phyloP scores from a whole-genome alignment of 1,140 invertebrate genomes.

The Bombus soroeensis region DNA sequence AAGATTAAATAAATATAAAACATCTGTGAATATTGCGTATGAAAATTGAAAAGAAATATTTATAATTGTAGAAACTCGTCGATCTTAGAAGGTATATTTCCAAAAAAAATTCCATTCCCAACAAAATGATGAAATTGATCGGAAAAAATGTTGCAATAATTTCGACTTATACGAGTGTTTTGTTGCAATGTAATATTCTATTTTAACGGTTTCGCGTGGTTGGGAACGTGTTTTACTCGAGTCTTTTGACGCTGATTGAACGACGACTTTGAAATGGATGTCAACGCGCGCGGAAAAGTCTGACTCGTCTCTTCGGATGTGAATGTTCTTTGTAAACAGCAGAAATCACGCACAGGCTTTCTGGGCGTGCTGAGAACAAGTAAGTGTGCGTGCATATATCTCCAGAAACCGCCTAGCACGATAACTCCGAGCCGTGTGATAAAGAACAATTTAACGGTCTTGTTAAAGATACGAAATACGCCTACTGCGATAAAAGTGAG shows the following conservation, averaged over 20 bases:
- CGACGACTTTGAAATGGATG: conserved; percentile 31
- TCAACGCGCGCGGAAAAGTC: conserved; percentile 28
- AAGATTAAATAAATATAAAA: neutral
- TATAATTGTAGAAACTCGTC: neutral
- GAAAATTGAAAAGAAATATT: neutral
- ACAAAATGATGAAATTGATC: neutral
- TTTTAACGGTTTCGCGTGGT: conserved; percentile 11
- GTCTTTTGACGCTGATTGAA: conserved; percentile 35
- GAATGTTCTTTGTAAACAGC: conserved; percentile 49
- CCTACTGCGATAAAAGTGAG: conserved; percentile 76
- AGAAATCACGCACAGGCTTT: conserved; percentile 46
- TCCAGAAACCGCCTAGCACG: conserved; percentile 73
- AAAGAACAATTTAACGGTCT: conserved; percentile 77
- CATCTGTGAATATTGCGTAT: neutral
- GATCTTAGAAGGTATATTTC: neutral
- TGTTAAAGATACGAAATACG: conserved; percentile 76
- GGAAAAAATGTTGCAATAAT: neutral
- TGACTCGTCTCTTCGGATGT: conserved; percentile 38
- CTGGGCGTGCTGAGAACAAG: conserved; percentile 32
- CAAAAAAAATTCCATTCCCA: neutral
- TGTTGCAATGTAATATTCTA: conserved; percentile 6
- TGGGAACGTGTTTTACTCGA: conserved; percentile 13
- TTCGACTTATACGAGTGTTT: neutral
- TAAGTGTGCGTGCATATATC: conserved; percentile 60
- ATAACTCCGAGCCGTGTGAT: conserved; percentile 64